Evolutionary conservation across 2,113 vertebrate species (phyloP).

Genomic region (Galbula dea): DNA sequence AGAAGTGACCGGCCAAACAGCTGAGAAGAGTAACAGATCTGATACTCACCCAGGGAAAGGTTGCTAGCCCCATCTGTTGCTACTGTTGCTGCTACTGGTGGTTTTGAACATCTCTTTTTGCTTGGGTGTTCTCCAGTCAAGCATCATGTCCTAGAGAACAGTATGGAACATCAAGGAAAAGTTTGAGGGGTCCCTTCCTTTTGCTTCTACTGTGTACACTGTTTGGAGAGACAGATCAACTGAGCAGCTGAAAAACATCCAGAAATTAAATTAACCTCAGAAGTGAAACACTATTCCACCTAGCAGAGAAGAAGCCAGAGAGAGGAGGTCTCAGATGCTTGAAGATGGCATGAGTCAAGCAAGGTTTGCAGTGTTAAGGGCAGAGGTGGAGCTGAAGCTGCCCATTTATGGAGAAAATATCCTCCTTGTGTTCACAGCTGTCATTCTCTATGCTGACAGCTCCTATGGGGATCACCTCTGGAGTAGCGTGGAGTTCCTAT

Average conservation of each 20-base stretch:
- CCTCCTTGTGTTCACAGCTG: not conserved
- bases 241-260: not conserved
- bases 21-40: conserved; percentile 10
- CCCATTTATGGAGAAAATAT: not conserved
- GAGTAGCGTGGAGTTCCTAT: not conserved
- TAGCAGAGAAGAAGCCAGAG: not conserved
- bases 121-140: not conserved
- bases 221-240: not conserved
- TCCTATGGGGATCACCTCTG: not conserved
- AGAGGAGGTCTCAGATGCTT: not conserved
- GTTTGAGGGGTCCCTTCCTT: not conserved
- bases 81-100: not conserved
- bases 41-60: conserved; percentile 2
- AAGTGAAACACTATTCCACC: not conserved
- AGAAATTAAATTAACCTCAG: not conserved
- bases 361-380: not conserved
- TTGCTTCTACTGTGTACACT: not conserved
- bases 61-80: conserved; percentile 42
- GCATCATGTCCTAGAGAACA: not conserved
- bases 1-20: not conserved
- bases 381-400: not conserved
- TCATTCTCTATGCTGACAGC: not conserved
- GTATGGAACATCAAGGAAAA: not conserved
- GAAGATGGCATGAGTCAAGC: not conserved
- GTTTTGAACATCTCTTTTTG: not conserved